Evolutionary conservation across 2,888 invertebrate species (phyloP), one percentile per base, ranked within the genome.

Genomic region (Abscondita cerata): DNA sequence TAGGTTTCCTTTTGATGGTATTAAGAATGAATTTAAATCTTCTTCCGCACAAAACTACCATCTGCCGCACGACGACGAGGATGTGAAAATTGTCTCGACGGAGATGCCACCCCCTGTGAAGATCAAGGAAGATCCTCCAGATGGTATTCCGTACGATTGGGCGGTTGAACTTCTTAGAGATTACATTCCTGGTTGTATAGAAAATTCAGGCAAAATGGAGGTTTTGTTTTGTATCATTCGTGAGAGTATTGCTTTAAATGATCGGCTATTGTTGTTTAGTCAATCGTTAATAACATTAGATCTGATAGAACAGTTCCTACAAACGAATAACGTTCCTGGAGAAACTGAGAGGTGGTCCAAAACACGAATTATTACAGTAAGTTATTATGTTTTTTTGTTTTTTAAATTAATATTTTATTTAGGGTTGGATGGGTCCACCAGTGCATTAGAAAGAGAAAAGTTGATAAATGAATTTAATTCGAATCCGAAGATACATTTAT

Each of bases 341-440:
- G 87, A 86, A 15, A 85, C 86, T 51, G 87, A 89, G 69, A 84
- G 86, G 65, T 98, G 97, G 97, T 87, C 88, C 59, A 89, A 91
- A 74, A 95, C 95, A 79, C 6, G 4, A 4, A n/a, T n/a, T n/a
- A n/a, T n/a, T n/a, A n/a, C n/a, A n/a, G 84, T 86, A 64, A 93
- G 91, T 73, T 98, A 98, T 80, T 96, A 93, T 80, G 25, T 11
- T 9, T 19, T 15, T 40, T 41, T 41, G 40, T 46, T 59, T 31
- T 56, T 59, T 5, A 47, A 6, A 44, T 40, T 25, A 46, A 18
- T 65, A 18, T 56, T 44, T 64, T 66, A 79, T 79, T 25, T 72
- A 92, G 92, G 95, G 61, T 83, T 99, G 70, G 98, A 99, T 81
- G 99, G 99, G 18, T 95, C 95, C 34, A 99, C 98, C 0, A 90